Conservation (phyloP, 2,888 invertebrate species). For the Nephrocerus scutellatus region DNA sequence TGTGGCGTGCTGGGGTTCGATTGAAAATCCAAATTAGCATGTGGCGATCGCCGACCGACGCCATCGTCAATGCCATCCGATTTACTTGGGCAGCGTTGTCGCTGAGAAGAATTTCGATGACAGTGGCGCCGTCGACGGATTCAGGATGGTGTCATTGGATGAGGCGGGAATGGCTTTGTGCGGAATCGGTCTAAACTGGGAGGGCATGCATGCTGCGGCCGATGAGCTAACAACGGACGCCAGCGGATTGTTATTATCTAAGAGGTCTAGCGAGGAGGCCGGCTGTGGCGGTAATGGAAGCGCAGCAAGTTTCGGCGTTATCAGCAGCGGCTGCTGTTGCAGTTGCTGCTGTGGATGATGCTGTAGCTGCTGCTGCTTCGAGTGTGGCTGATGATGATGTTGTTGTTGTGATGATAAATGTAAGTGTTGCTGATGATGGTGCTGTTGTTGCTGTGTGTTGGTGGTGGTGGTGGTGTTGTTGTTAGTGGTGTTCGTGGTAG, state of each 20-base stretch:
- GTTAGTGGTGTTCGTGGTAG: conserved; percentile 22
- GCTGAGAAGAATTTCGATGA: conserved; percentile 47
- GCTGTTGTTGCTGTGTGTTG: conserved; percentile 28
- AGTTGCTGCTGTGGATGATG: conserved; percentile 19
- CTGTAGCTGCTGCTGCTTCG: conserved; percentile 34
- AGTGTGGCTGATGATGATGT: conserved; percentile 17
- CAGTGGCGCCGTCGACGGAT: conserved; percentile 44
- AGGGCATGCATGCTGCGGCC: conserved; percentile 45
- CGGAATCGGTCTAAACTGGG: conserved; percentile 49
- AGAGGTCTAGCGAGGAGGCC: conserved; percentile 23
- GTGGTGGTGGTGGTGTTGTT: too few species aligned
- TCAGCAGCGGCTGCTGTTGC: conserved; percentile 39
- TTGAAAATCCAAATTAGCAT: too few species aligned
- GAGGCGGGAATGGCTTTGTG: conserved; percentile 43
- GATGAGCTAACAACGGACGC: conserved; percentile 37
- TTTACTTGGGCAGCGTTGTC: conserved; percentile 46
- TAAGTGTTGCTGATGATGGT: conserved; percentile 15
- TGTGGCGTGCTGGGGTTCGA: too few species aligned
- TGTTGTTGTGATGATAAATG: too few species aligned
- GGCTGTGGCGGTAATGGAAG: conserved; percentile 24
- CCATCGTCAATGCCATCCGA: conserved; percentile 17
- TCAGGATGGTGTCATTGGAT: conserved; percentile 31
- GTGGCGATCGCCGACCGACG: too few species aligned
- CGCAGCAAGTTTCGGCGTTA: conserved; percentile 37
- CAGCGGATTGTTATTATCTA: conserved; percentile 36